Evolutionary conservation across 2,888 invertebrate species (phyloP).

Genomic region (Diabrotica balteata): DNA sequence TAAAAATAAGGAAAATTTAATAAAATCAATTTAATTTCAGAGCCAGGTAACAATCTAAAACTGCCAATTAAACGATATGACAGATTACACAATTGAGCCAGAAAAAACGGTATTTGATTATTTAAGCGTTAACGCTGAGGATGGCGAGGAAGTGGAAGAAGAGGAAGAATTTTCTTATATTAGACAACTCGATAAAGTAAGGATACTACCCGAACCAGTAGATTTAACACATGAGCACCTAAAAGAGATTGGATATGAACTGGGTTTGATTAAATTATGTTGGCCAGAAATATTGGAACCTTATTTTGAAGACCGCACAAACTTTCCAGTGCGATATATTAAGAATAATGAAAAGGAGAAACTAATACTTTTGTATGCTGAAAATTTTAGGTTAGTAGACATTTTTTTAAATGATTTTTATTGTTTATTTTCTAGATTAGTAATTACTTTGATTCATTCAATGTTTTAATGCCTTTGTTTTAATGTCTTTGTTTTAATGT

Average conservation of each 20-base stretch:
- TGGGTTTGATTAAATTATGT: conserved; percentile 69
- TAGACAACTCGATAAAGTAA: conserved; percentile 53
- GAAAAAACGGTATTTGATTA: background rate
- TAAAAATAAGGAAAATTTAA: too few species aligned
- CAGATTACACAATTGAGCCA: too few species aligned
- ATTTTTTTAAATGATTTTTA: background rate
- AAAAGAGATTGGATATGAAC: conserved; percentile 66
- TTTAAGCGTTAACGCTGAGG: background rate
- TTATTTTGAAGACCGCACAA: conserved; percentile 65
- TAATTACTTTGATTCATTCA: too few species aligned
- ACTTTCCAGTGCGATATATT: conserved; percentile 72
- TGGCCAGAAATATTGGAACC: conserved; percentile 69
- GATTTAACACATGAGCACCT: conserved; percentile 64
- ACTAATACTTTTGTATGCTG: conserved; percentile 74
- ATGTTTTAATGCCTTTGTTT: too few species aligned
- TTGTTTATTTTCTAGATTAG: background rate
- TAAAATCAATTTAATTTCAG: too few species aligned
- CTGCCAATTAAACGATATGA: too few species aligned
- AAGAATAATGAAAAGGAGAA: conserved; percentile 74
- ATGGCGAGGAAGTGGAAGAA: conserved; percentile 30
- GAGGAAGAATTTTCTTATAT: conserved; percentile 52
- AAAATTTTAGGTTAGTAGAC: conserved; percentile 61
- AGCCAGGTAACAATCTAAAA: too few species aligned
- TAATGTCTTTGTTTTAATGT: too few species aligned
- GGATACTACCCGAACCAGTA: conserved; percentile 51